A percentile compares a stretch with the other conserved stretches of the same genome.
Evolutionary conservation across 2,797 vertebrate species (phyloP).

Genomic region (Anguilla obscura): DNA sequence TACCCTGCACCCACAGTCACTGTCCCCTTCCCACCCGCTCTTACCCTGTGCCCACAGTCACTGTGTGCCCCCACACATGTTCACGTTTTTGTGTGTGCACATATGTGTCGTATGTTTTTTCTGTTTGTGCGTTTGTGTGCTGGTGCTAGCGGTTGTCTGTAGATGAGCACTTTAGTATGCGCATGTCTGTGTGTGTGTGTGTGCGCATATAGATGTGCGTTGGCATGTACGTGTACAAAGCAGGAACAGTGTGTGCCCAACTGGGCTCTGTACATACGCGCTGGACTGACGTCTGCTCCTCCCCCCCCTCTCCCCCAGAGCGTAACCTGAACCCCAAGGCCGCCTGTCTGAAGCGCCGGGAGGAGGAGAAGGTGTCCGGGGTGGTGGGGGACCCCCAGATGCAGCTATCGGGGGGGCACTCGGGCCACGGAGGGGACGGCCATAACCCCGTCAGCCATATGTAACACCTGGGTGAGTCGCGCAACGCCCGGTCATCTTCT

Average conservation of each 20-base stretch:
- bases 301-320: constrained; percentile 69
- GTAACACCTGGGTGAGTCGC: constrained; percentile 73
- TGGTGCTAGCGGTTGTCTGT: no score
- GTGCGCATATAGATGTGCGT: no score
- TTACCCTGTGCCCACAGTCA: no score
- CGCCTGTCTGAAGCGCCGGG: constrained; percentile 95
- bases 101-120: no score
- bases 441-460: constrained; percentile 96
- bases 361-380: constrained; percentile 96
- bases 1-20: neutral
- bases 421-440: constrained; percentile 86
- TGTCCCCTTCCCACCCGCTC: no score
- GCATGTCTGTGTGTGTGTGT: no score
- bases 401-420: constrained; percentile 89
- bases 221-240: neutral
- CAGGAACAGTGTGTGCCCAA: neutral
- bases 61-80: neutral
- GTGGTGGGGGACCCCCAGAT: constrained; percentile 92
- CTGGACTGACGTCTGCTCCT: neutral
- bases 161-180: no score
- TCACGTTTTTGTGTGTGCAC: neutral
- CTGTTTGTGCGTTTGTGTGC: no score
- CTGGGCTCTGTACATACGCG: neutral
- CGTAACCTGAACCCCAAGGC: constrained; percentile 99
- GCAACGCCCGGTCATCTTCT: no score